A percentile compares a stretch with the other conserved stretches of the same genome.
Conservation (phyloP, 2,797 vertebrate species). For the Cyclura pinguis region DNA sequence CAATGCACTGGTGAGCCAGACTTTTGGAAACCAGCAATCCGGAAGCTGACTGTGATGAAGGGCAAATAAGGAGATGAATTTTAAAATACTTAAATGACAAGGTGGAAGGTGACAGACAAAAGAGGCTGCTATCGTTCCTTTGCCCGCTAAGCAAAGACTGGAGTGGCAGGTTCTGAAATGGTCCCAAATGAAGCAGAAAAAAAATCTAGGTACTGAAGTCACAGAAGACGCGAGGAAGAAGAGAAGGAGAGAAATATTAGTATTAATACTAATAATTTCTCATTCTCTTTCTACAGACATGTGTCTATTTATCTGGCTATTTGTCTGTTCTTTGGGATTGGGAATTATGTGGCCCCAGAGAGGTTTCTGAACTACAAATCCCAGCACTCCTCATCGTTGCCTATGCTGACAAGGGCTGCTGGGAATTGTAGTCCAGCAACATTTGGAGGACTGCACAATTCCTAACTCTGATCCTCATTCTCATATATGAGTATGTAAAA, state of each 20-base stretch:
- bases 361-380: too few relatives aligned
- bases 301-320: background rate
- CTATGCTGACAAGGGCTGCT: too few relatives aligned
- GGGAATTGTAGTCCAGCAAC: too few relatives aligned
- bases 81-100: slow-evolving; percentile 73
- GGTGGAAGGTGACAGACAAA: slow-evolving; percentile 68
- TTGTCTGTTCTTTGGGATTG: background rate
- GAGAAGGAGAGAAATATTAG: background rate
- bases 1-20: slow-evolving; percentile 71
- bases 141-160: background rate
- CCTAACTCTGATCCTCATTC: too few relatives aligned
- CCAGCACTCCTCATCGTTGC: too few relatives aligned
- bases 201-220: background rate
- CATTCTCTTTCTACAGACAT: background rate
- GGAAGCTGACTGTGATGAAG: slow-evolving; percentile 65
- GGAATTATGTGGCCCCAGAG: too few relatives aligned
- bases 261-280: too few relatives aligned
- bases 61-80: slow-evolving; percentile 74
- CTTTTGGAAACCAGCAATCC: slow-evolving; percentile 70
- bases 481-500: too few relatives aligned
- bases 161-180: slow-evolving; percentile 28
- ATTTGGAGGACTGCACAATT: too few relatives aligned
- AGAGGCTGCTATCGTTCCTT: slow-evolving; percentile 60
- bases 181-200: slow-evolving; percentile 6
- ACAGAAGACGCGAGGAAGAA: background rate